phyloP scores from a whole-genome alignment of 2,888 invertebrate species.

The Drosophila paramelanica region DNA sequence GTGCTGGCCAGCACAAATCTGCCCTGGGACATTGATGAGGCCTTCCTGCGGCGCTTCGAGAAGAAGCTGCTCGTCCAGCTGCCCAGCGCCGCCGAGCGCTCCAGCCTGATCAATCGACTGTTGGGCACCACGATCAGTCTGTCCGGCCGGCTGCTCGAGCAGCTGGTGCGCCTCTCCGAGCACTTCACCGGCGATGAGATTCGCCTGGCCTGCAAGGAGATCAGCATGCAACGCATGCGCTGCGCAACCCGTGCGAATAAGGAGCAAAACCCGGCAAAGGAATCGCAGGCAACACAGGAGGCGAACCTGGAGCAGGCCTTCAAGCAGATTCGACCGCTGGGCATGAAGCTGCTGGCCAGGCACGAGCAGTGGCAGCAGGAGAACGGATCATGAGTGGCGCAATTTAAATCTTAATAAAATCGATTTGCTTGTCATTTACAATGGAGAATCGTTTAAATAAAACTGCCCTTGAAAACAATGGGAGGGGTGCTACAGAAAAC shows the following conservation, averaged over 20 bases:
- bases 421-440: neutral
- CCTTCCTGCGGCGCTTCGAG: conserved; percentile 94
- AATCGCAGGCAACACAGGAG: conserved; percentile 36
- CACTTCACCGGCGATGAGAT: conserved; percentile 96
- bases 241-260: conserved; percentile 73
- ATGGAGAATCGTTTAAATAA: conserved; percentile 12
- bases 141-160: conserved; percentile 72
- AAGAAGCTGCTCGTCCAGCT: conserved; percentile 93
- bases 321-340: conserved; percentile 85
- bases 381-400: conserved; percentile 85
- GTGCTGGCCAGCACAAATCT: conserved; percentile 94
- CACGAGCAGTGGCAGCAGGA: conserved; percentile 89
- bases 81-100: conserved; percentile 89
- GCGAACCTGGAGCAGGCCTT: conserved; percentile 74
- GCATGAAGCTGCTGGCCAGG: conserved; percentile 86
- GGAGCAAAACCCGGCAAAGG: conserved; percentile 24
- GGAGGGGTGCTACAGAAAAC: neutral
- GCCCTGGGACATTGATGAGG: conserved; percentile 97
- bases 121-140: conserved; percentile 82
- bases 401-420: neutral
- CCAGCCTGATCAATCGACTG: conserved; percentile 88
- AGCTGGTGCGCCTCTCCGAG: conserved; percentile 87
- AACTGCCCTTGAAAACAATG: neutral
- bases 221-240: conserved; percentile 92
- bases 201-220: conserved; percentile 94